A percentile compares a stretch with the other conserved stretches of the same genome.
Evolutionary conservation across 1,140 invertebrate species (phyloP).

Genomic region (Drosophila mauritiana): DNA sequence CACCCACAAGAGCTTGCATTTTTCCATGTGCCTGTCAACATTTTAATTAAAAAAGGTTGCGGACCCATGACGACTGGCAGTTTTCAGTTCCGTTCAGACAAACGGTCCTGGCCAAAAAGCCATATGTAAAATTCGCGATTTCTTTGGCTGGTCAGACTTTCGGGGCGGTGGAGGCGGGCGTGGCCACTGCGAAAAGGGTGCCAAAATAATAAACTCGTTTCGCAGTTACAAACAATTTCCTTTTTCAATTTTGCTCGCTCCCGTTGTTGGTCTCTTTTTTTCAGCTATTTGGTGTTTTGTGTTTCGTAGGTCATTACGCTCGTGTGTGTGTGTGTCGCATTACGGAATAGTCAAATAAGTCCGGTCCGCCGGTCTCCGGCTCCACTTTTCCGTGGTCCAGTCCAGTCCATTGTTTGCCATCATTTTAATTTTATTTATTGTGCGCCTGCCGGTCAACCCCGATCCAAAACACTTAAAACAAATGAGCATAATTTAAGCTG

Average conservation of each 20-base stretch:
- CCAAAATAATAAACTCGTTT: conserved; percentile 85
- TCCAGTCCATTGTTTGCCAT: conserved; percentile 82
- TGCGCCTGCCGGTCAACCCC: conserved; percentile 66
- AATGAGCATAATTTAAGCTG: neutral
- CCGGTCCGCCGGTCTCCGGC: conserved; percentile 32
- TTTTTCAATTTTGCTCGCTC: conserved; percentile 80
- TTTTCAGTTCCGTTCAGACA: conserved; percentile 22
- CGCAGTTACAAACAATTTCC: conserved; percentile 84
- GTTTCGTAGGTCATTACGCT: conserved; percentile 74
- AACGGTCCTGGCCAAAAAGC: conserved; percentile 37
- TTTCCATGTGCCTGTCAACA: conserved; percentile 84
- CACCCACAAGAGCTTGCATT: conserved; percentile 53
- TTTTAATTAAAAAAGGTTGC: conserved; percentile 85
- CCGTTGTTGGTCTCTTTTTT: conserved; percentile 44
- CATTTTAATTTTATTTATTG: conserved; percentile 85
- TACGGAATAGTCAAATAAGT: conserved; percentile 71
- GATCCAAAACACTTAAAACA: conserved; percentile 15
- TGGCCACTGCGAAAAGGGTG: conserved; percentile 69
- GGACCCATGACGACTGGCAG: conserved; percentile 52
- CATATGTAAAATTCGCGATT: conserved; percentile 80
- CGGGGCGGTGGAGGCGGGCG: conserved; percentile 18
- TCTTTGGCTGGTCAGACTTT: conserved; percentile 55
- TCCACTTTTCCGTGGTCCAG: conserved; percentile 48
- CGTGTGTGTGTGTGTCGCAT: conserved; percentile 68
- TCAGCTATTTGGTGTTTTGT: conserved; percentile 37